Base-by-base conservation (phyloP, 1,140 invertebrate species). In the Procambarus virginalis region DNA sequence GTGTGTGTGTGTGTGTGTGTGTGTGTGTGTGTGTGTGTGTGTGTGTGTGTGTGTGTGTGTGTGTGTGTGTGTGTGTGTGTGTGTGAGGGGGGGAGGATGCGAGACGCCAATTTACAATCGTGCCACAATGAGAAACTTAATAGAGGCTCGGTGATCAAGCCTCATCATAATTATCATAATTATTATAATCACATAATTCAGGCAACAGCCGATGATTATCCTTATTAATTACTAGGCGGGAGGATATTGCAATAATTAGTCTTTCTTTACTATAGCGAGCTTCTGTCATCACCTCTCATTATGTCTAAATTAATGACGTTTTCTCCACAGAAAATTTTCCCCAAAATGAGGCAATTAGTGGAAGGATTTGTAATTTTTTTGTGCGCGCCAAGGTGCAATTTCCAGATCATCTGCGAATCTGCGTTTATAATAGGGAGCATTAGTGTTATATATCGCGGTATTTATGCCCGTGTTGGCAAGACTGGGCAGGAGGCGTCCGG, bases 131-230 rank as follows among this genome's bases (percentile, higher is more conserved):
- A 86, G 84, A 86, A 86, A 86, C 75, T 86, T 78, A 86, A 86
- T 78, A 45, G 73, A 12, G 84, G 46, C 75, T 45, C 34, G 70
- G 84, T n/a, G 84, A 86, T 86, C 84, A 78, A 75, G 84, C 84
- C 84, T 86, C 73, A 60, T 86, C 84, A 76, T 85, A 85, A 85
- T 85, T 76, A 85, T 51, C 70, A n/a, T 76, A 86, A 86, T 86
- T 86, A 85, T 85, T 85, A 86, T 86, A 86, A 86, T 86, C 75
- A 78, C 84, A 86, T 86, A 86, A 86, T 86, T 86, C 84, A 77
- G 48, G 46, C 75, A 73, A 46, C 84, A 78, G 84, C 84, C 58
- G 75, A 86, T 86, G 84, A 78, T 86, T 86, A 86, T 76, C 84
- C 84, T 78, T 86, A 76, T 86, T 86, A 86, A 86, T 86, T 86